Evolutionary conservation across 2,113 vertebrate species (phyloP), one percentile per base, ranked within the genome.

Genomic region (Dicentrarchus labrax): DNA sequence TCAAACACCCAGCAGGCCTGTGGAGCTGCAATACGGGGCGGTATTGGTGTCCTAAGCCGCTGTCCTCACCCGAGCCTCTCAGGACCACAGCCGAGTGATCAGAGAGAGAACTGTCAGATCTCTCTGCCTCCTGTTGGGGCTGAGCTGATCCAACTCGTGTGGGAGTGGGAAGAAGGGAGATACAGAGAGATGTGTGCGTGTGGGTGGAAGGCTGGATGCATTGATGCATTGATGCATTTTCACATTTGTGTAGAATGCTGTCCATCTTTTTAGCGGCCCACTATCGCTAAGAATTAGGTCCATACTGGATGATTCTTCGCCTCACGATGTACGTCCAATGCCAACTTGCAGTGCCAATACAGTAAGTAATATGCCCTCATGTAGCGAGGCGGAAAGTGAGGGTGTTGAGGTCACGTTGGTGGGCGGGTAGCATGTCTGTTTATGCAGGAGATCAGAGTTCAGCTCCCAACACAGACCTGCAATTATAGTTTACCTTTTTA

Each of bases 21-120:
- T 22, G 56, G 71, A 78, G 64, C 17, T 13, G 24, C 51, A 64
- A 53, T 59, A 21, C 6, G 6, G 51, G 50, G 36, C 30, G 36
- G 64, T 4, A 10, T 15, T 70, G 68, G 61, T 30, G 39, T 6
- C 57, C 80, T 78, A 56, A 69, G 74, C 76, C 50, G 7, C 57
- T 54, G 56, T 69, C 87, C 22, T 80, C 61, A 8, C 16, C 62
- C 19, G 2, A 50, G 36, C 62, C 79, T 86, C 53, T 66, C 53
- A 57, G 61, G 73, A 45, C 39, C 53, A n/a, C 72, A 71, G 75
- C 71, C 54, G 30, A 72, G 56, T 39, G 85, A 82, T 86, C 69
- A 87, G 60, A 86, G 62, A 69, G 59, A 41, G 21, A 36, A 47
- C 65, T 66, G 74, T 68, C 71, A 80, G 54, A 83, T 57, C 57